phyloP scores from a whole-genome alignment of 1,140 invertebrate species.

The Meloidogyne exigua region DNA sequence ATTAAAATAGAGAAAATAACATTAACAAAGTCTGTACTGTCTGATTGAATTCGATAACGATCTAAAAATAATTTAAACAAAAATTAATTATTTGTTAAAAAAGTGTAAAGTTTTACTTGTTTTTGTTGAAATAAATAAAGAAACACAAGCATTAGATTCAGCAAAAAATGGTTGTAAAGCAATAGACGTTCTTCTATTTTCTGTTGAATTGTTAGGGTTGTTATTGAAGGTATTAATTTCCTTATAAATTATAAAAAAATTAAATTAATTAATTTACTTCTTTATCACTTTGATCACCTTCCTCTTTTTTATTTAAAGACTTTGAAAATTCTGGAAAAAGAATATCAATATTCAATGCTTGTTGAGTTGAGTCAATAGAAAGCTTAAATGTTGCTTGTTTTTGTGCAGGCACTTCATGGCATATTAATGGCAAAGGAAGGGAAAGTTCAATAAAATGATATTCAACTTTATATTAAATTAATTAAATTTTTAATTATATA shows the following conservation, averaged over 20 bases:
- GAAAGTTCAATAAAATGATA: slow-evolving; percentile 14
- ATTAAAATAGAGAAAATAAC: slow-evolving; percentile 40
- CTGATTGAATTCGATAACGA: slow-evolving; percentile 49
- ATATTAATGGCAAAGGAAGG: slow-evolving; percentile 38
- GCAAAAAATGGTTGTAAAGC: slow-evolving; percentile 46
- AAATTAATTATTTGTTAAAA: neutral
- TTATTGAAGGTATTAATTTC: neutral
- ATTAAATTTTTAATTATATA: neutral
- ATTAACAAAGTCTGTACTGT: slow-evolving; percentile 46
- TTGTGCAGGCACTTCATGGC: slow-evolving; percentile 31
- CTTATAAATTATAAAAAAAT: neutral
- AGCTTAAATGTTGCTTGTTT: slow-evolving; percentile 38
- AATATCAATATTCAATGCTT: slow-evolving; percentile 26
- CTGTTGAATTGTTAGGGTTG: neutral
- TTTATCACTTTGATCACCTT: neutral
- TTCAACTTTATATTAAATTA: slow-evolving; percentile 27
- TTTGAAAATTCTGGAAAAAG: slow-evolving; percentile 41
- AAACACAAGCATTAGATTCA: slow-evolving; percentile 28
- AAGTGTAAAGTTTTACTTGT: no score
- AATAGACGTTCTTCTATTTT: slow-evolving; percentile 40
- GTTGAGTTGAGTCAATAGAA: slow-evolving; percentile 35
- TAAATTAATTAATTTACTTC: neutral
- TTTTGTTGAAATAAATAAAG: slow-evolving; percentile 45
- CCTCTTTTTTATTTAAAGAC: neutral
- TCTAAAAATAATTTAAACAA: slow-evolving; percentile 23